These are phyloP conservation scores for Orchesella flavescens DNA, from an alignment of 2,888 invertebrate species.

Conservation along the genomic window DNA sequence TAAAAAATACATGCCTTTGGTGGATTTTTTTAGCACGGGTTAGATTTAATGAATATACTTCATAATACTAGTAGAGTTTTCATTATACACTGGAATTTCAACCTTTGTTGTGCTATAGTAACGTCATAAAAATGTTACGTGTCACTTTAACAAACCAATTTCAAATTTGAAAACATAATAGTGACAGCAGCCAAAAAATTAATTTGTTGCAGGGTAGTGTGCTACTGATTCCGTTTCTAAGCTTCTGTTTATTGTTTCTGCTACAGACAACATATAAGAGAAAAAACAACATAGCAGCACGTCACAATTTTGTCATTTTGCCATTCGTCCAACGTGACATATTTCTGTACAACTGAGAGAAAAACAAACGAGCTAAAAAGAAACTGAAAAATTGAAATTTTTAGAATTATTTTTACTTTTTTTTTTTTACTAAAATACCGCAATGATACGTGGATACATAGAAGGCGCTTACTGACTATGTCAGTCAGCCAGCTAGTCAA, in stretches of 20 bases:
- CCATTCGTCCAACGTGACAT: not conserved
- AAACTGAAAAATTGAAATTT: not conserved
- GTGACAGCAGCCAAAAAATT: not conserved
- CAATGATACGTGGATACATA: not conserved
- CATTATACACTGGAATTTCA: no score
- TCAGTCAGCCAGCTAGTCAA: no score
- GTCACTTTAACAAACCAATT: not conserved
- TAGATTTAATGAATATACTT: no score
- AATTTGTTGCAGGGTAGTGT: not conserved
- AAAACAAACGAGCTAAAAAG: not conserved
- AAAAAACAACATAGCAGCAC: not conserved
- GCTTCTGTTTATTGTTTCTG: not conserved
- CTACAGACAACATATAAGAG: not conserved
- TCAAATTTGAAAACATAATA: not conserved
- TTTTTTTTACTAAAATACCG: not conserved
- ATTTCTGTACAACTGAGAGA: no score
- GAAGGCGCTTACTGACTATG: no score
- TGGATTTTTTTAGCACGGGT: no score
- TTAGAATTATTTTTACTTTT: not conserved
- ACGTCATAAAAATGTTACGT: not conserved
- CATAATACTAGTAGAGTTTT: no score
- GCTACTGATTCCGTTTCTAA: not conserved
- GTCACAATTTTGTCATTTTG: conserved; percentile 7
- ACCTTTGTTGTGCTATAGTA: no score
- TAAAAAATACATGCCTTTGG: no score